Evolutionary conservation across 1,140 invertebrate genomes (phyloP), one percentile per base, ranked within the genome.

Genomic region (Pseudomyrmex concolor): DNA sequence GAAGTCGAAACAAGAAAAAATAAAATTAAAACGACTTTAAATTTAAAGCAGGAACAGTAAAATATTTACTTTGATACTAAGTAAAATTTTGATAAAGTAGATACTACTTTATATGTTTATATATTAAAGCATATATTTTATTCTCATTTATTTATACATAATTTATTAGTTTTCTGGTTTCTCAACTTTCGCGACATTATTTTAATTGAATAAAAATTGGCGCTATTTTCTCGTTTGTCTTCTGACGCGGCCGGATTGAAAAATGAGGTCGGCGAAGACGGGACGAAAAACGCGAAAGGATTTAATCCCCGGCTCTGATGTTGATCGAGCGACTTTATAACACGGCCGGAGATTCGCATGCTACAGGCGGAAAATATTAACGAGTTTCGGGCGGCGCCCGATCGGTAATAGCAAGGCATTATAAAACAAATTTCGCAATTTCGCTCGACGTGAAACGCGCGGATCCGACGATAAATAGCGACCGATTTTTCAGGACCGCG

Each of bases 361-460:
- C 76, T 80, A 48, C 54, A 22, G 66, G 76, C 66, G 57, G 66
- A 80, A 80, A 80, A 80, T 80, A 80, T 80, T 80, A 80, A 80
- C 71, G 76, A 80, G 66, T 50, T 70, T 71, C 76, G 66, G 71
- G 76, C 66, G 45, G 76, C 66, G 63, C 10, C 43, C 66, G 76
- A 80, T 80, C 54, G 76, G 76, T 80, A 80, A 80, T 80, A 71
- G 43, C 76, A 19, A 34, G 10, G 66, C 43, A 80, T 80, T 80
- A 80, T 80, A 70, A 83, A 86, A 86, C 82, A 77, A 87, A 83
- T 83, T 80, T 83, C 45, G 59, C 51, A 63, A 66, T 70, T 80
- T 71, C n/a, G 34, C 50, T 22, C 57, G 17, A 70, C 66, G 19
- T 51, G 55, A 15, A 57, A 57, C 67, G 77, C 34, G 48, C 3